Base-by-base conservation (phyloP, 2,797 vertebrate species). In the Picus viridis region DNA sequence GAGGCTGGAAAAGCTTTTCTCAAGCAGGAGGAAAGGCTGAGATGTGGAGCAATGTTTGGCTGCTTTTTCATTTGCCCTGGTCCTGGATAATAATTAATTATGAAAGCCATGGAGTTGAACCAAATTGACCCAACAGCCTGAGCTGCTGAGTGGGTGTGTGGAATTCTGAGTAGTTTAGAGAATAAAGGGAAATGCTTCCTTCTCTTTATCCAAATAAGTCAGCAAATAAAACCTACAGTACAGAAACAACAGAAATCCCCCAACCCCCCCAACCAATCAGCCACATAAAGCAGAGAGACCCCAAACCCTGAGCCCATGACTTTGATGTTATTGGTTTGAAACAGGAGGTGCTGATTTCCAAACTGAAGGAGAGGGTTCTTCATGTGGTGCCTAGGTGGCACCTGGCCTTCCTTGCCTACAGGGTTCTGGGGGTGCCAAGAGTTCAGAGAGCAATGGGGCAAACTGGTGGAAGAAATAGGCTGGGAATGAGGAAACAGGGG, bases 1-100 rank as follows among this genome's bases (percentile, higher is more conserved):
- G 61, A 74, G 64, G 77, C 84, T 43, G 54, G 78, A 64, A 71
- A 87, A 96, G 32, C 81, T 88, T 19, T 82, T 82, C 77, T 86
- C 16, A 9, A 32, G 27, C 9, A 13, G 16, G 32, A 86, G 51
- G 59, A 65, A 74, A 57, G 58, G 22, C 39, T 56, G 83, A 67
- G 23, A 6, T 56, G 20, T 53, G 19, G n/a, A 29, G 9, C 20
- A 29, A 47, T 20, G 39, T 78, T 92, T 57, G 77, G 32, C n/a
- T 45, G 74, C n/a, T 63, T 3, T 53, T 83, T 69, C 2, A 2
- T 34, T 89, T 93, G 29, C 69, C 11, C 2, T 10, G 15, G 20
- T 83, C 9, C 45, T 51, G 6, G 51, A 1, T 32, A 41, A n/a
- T 19, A 45, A 13, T 29, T 73, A 34, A 34, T 56, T 68, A 34